A percentile compares a stretch with the other conserved stretches of the same genome.
These are phyloP conservation scores for Pempheris klunzingeri DNA, from an alignment of 2,797 vertebrate species.

Conservation along the genomic window DNA sequence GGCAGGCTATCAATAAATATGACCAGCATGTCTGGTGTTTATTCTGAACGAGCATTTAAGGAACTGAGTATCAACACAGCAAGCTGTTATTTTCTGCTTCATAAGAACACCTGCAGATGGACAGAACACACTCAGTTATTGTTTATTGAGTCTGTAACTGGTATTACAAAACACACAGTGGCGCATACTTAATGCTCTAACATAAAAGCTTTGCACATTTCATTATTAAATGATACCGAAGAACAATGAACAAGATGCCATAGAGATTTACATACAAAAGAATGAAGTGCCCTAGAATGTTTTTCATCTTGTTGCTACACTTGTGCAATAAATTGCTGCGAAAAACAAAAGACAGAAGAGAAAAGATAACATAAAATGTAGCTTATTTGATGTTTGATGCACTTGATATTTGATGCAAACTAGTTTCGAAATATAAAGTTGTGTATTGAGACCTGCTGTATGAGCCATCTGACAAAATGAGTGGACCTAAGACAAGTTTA, in stretches of 20 bases:
- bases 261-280: constrained; percentile 44
- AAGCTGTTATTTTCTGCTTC: background rate
- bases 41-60: constrained; percentile 12
- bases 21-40: constrained; percentile 21
- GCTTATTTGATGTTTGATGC: constrained; percentile 77
- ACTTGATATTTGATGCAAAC: too few species aligned
- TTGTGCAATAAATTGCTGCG: constrained; percentile 67
- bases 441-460: constrained; percentile 1
- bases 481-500: background rate
- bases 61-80: constrained; percentile 11
- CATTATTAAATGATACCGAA: constrained; percentile 33
- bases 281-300: constrained; percentile 58
- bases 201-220: constrained; percentile 38
- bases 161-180: constrained; percentile 40
- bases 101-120: background rate
- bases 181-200: constrained; percentile 41
- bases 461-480: constrained; percentile 15
- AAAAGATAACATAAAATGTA: constrained; percentile 42
- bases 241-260: constrained; percentile 27
- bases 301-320: constrained; percentile 23
- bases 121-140: constrained; percentile 17
- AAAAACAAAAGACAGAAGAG: constrained; percentile 35
- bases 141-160: constrained; percentile 74
- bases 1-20: constrained; percentile 61
- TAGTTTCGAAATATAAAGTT: constrained; percentile 8